These are phyloP conservation scores for Pinna nobilis DNA, from an alignment of 1,140 invertebrate species.

Conservation along the genomic window DNA sequence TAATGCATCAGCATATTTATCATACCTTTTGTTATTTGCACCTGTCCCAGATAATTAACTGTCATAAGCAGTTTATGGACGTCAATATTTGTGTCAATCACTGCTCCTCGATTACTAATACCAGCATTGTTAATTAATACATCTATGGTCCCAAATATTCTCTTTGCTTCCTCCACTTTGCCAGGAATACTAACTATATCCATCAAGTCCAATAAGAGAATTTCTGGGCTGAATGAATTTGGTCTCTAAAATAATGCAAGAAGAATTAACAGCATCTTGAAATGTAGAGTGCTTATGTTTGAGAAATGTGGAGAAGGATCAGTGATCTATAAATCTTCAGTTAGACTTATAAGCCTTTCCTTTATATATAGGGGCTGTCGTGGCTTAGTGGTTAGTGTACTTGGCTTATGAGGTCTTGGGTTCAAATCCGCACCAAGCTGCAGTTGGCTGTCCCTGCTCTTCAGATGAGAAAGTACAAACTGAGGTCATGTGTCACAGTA, in stretches of 20 bases:
- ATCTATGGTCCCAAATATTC: constrained; percentile 85
- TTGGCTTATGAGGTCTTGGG: no score
- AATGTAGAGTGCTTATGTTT: no score
- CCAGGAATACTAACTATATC: constrained; percentile 78
- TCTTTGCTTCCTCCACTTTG: constrained; percentile 81
- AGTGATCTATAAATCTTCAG: no score
- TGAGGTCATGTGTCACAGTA: no score
- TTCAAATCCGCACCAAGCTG: no score
- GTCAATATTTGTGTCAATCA: constrained; percentile 84
- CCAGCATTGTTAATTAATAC: constrained; percentile 96
- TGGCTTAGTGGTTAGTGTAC: no score
- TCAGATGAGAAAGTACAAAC: no score
- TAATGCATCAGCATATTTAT: no score
- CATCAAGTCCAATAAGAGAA: constrained; percentile 82
- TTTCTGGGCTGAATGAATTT: constrained; percentile 3
- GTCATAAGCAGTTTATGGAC: constrained; percentile 93
- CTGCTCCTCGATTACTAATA: constrained; percentile 87
- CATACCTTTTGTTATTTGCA: constrained; percentile 92
- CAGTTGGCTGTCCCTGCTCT: no score
- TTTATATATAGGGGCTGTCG: no score
- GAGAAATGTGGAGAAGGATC: neutral
- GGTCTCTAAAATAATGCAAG: neutral
- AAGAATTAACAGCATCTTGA: no score
- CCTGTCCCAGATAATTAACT: constrained; percentile 95
- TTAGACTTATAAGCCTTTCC: no score